phyloP scores from a whole-genome alignment of 2,888 invertebrate species.

The Drosophila greeni region DNA sequence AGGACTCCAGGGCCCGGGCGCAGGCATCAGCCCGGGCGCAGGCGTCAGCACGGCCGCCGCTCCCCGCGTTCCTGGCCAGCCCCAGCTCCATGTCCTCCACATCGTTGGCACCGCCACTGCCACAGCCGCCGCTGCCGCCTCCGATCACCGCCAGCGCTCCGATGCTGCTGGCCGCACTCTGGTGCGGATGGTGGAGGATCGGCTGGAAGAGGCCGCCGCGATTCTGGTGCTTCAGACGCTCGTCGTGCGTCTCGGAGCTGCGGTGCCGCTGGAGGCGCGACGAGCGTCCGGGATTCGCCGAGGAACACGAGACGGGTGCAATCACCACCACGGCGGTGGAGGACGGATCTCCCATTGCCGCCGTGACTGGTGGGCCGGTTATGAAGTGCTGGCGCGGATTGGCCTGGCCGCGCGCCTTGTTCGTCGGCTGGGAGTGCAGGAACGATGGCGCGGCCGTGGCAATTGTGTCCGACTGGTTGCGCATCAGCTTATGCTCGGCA shows the following conservation, averaged over 20 bases:
- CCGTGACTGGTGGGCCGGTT: conserved; percentile 27
- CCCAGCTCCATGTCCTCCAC: conserved; percentile 72
- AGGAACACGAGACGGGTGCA: conserved; percentile 29
- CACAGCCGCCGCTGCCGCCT: conserved; percentile 37
- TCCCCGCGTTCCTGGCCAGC: conserved; percentile 58
- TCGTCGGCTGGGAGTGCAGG: conserved; percentile 67
- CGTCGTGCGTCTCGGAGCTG: conserved; percentile 78
- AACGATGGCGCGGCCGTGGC: conserved; percentile 62
- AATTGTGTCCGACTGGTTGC: conserved; percentile 72
- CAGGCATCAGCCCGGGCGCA: conserved; percentile 60
- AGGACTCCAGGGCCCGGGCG: conserved; percentile 69
- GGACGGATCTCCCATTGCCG: conserved; percentile 19
- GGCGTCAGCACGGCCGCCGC: conserved; percentile 54
- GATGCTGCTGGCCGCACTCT: conserved; percentile 57
- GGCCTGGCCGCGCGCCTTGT: conserved; percentile 36
- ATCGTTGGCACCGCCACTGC: conserved; percentile 50
- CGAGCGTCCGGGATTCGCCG: conserved; percentile 51
- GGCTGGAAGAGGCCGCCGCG: conserved; percentile 68
- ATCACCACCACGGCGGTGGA: conserved; percentile 46
- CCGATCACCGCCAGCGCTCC: conserved; percentile 57
- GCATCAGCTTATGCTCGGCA: conserved; percentile 67
- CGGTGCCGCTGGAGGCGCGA: conserved; percentile 78
- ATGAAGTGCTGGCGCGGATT: conserved; percentile 54
- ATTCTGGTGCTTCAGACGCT: conserved; percentile 75
- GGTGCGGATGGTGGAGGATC: conserved; percentile 67